Conservation (phyloP, 2,888 invertebrate genomes). For the Megamerina dolium region DNA sequence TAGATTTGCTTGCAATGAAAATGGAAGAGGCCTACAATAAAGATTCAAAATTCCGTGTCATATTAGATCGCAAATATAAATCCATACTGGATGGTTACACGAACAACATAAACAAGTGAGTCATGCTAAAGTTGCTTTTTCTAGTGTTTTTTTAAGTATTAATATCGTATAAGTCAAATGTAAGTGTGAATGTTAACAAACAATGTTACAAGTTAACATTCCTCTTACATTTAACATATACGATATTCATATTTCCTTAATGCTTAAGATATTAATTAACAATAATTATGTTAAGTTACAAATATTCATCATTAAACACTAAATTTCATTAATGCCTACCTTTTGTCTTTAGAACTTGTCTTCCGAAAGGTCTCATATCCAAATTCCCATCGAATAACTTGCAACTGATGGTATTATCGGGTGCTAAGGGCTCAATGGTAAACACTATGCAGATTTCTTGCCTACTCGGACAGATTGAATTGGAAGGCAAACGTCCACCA, state of each 20-base stretch:
- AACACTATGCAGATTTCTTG: constrained; percentile 99
- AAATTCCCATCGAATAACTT: constrained; percentile 92
- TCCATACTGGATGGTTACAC: constrained; percentile 72
- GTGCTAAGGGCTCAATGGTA: constrained; percentile 97
- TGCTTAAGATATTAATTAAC: not conserved
- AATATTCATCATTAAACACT: no score
- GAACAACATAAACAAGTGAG: constrained; percentile 80
- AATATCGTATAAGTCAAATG: no score
- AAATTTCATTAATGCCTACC: not conserved
- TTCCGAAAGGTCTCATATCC: constrained; percentile 76
- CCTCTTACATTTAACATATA: not conserved
- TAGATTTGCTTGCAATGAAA: constrained; percentile 58
- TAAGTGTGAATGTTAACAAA: not conserved
- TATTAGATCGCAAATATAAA: constrained; percentile 81
- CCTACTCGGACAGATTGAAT: constrained; percentile 93
- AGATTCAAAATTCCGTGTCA: constrained; percentile 71
- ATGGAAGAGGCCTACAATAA: constrained; percentile 65
- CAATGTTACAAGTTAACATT: not conserved
- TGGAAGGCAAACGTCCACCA: constrained; percentile 96
- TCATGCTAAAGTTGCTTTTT: constrained; percentile 1
- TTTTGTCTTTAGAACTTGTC: constrained; percentile 59
- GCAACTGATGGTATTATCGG: constrained; percentile 97
- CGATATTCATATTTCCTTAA: not conserved
- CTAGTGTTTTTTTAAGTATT: not conserved
- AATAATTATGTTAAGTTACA: not conserved